Evolutionary conservation across 2,888 invertebrate genomes (phyloP), one percentile per base, ranked within the genome.

Genomic region (Limulus polyphemus): DNA sequence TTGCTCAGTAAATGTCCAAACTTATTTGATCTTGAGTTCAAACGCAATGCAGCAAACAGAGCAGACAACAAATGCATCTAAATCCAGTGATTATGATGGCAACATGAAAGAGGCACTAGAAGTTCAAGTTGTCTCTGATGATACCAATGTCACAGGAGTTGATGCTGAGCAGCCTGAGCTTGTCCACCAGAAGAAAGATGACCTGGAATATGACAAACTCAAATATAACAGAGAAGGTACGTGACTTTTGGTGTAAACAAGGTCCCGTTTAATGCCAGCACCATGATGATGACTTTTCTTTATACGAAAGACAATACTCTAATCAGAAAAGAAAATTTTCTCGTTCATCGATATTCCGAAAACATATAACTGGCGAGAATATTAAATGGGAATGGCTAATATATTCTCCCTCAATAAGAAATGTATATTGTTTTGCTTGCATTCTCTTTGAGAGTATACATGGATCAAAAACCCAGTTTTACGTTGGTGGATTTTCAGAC

Each of bases 111-210:
- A 49, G 49, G 49, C 49, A 49, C 49, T 49, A 49, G 49, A 49
- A 49, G 49, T 49, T 49, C 49, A 49, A 49, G 49, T 49, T 49
- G 49, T 49, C 49, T 49, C 49, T 49, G 49, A 49, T 49, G 49
- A 49, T 49, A 12, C 49, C 49, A 49, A 49, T 12, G 12, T 12
- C 12, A 49, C 49, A 49, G 49, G 49, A 49, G 49, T 49, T 49
- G 11, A 49, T 49, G 12, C 49, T 49, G n/a, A n/a, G n/a, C n/a
- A n/a, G n/a, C n/a, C n/a, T n/a, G 49, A 49, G 12, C 49, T 49
- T 49, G 49, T 49, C 49, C 49, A 49, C 49, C 54, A 58, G 58
- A 58, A 58, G 11, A 58, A 58, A 54, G 58, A 49, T 49, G 11
- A 49, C 12, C 49, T 49, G 49, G 49, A 12, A 49, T 49, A 11